Base-by-base conservation (phyloP, 1,140 invertebrate genomes). In the Lamellibrachia luymesi region DNA sequence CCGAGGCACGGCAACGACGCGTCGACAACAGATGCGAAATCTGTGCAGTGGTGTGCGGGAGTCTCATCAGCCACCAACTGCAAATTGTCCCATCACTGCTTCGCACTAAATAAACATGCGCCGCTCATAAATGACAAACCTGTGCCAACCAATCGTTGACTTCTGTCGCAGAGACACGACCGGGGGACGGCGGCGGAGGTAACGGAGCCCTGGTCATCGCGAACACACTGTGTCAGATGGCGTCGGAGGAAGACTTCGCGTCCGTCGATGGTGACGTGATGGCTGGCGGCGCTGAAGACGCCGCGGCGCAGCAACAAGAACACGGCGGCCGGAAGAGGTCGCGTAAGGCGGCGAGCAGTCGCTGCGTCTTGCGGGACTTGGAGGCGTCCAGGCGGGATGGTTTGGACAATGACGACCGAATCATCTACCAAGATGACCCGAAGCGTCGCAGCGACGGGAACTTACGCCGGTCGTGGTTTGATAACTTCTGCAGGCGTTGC, bases 221-320 rank as follows among this genome's bases (percentile, higher is more conserved):
- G 13, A 51, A 91, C 90, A 51, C 38, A 17, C 50, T 49, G 2
- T 91, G 90, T 25, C 90, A n/a, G 38, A 49, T 91, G 90, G 90
- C 90, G 27, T 91, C 90, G 90, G 90, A 91, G 90, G 90, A 91
- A n/a, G 90, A 91, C 49, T 80, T 80, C 64, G 64, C 64, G 7
- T 10, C 13, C 5, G 64, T 22, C 64, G 64, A 80, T 10, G 64
- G 25, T 22, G 64, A 1, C 64, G 64, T 4, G 64, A 80, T 80
- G 64, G 64, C 64, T 2, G 64, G 64, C 17, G 64, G 64, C 64
- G 64, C 25, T 10, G 64, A 80, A 22, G 64, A 80, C 64, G 64
- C 64, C 64, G 2, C 64, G 6, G 64, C 13, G 64, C 64, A 8
- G 64, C 64, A 56, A 56, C 52, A 56, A 17, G 6, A 56, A 17